A percentile compares a stretch with the other conserved stretches of the same genome.
phyloP scores from a whole-genome alignment of 1,140 invertebrate genomes.

The Trachymyrmex septentrionalis region DNA sequence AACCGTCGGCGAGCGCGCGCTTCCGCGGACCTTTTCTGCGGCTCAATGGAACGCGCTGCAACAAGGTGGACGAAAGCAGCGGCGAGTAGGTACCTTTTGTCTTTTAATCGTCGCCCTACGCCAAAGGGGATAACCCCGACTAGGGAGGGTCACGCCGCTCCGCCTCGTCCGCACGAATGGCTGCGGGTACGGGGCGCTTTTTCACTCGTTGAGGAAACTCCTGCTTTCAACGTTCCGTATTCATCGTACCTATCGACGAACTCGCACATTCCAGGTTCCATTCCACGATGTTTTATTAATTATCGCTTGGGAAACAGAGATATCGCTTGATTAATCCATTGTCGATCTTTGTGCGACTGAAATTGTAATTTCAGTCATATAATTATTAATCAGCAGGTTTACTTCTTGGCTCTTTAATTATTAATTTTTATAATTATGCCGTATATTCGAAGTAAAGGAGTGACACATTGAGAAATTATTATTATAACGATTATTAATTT shows the following conservation, averaged over 20 bases:
- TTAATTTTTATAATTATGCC: neutral
- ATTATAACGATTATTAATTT: neutral
- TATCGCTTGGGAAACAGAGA: neutral
- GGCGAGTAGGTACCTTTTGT: slow-evolving; percentile 73
- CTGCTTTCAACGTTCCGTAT: slow-evolving; percentile 19
- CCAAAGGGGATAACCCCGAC: slow-evolving; percentile 59
- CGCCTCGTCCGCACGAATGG: slow-evolving; percentile 62
- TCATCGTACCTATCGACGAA: slow-evolving; percentile 29
- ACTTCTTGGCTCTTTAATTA: neutral
- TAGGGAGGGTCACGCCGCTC: slow-evolving; percentile 54
- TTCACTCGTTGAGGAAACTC: slow-evolving; percentile 25
- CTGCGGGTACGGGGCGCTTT: slow-evolving; percentile 28
- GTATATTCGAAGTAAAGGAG: too few relatives aligned
- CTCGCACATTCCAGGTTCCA: slow-evolving; percentile 6
- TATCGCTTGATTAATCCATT: neutral
- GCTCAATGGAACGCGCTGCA: slow-evolving; percentile 61
- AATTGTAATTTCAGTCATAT: neutral
- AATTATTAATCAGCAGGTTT: neutral
- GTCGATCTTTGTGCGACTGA: neutral
- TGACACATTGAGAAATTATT: neutral
- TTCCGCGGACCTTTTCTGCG: slow-evolving; percentile 69
- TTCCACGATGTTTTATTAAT: slow-evolving; percentile 19
- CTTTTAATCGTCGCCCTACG: slow-evolving; percentile 77
- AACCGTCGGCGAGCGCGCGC: slow-evolving; percentile 47
- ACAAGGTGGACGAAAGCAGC: slow-evolving; percentile 58